Evolutionary conservation across 2,113 vertebrate species (phyloP).

Genomic region (Butorides virescens): DNA sequence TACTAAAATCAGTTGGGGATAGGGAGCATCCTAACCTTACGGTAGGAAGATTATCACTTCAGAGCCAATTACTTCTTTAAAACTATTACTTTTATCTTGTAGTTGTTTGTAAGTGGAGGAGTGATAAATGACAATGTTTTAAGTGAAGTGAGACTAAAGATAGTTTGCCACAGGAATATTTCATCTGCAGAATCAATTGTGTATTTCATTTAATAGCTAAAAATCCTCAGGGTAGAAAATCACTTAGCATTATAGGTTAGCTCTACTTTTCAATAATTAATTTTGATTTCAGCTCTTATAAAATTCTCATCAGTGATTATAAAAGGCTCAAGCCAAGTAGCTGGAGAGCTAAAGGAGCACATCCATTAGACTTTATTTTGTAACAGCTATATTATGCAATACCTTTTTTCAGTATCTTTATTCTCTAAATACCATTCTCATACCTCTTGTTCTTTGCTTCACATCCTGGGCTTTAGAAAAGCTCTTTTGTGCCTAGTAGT

Average conservation of each 20-base stretch:
- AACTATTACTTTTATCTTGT: not conserved
- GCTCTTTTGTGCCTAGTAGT: not conserved
- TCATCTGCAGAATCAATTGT: not conserved
- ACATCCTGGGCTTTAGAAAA: not conserved
- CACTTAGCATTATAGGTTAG: not conserved
- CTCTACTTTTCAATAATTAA: conserved; percentile 1
- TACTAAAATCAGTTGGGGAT: not conserved
- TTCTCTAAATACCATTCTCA: not conserved
- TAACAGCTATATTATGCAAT: not conserved
- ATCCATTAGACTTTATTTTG: not conserved
- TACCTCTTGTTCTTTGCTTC: not conserved
- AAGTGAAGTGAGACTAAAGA: not conserved
- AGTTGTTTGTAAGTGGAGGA: not conserved
- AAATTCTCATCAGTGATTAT: not conserved
- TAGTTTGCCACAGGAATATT: not conserved
- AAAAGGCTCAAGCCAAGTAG: not conserved
- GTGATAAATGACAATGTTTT: not conserved
- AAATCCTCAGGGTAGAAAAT: not conserved
- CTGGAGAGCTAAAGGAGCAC: not conserved
- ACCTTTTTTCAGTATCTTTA: not conserved
- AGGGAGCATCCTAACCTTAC: not conserved
- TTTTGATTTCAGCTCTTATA: conserved; percentile 22
- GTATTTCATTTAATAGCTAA: not conserved
- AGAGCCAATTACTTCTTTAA: not conserved
- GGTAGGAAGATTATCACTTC: not conserved